Conservation (phyloP, 2,797 vertebrate genomes). For the Champsocephalus esox region DNA sequence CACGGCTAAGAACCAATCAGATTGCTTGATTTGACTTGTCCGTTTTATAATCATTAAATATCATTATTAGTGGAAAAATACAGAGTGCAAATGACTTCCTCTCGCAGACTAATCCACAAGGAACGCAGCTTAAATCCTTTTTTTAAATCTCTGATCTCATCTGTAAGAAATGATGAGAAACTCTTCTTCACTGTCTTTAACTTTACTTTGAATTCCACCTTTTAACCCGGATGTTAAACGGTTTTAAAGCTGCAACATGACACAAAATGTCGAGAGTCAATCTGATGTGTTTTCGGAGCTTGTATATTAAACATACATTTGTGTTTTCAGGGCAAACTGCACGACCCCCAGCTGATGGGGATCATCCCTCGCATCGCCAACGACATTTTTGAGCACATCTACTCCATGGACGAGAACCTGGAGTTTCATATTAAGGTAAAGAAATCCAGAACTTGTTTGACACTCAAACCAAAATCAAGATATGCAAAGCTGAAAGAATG, state of each 20-base stretch:
- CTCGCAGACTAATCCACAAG: neutral
- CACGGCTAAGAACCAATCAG: too few species aligned
- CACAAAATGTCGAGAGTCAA: neutral
- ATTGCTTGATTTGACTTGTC: too few species aligned
- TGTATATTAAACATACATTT: neutral
- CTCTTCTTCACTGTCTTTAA: neutral
- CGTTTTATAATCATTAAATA: too few species aligned
- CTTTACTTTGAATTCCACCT: neutral
- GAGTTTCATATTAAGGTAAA: constrained; percentile 96
- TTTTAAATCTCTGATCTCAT: constrained; percentile 29
- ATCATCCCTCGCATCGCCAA: constrained; percentile 94
- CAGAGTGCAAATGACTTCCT: neutral
- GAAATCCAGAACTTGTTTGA: neutral
- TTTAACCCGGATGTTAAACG: neutral
- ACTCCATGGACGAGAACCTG: constrained; percentile 97
- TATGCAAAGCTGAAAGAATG: neutral
- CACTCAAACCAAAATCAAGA: neutral
- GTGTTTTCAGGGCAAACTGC: constrained; percentile 89
- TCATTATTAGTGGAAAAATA: too few species aligned
- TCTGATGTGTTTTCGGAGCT: too few species aligned
- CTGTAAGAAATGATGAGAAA: neutral
- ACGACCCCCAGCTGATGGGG: constrained; percentile 93
- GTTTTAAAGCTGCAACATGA: too few species aligned
- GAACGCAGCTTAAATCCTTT: constrained; percentile 4
- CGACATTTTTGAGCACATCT: constrained; percentile 97